Evolutionary conservation across 2,888 invertebrate species (phyloP).

Genomic region (Lacanobia oleracea): DNA sequence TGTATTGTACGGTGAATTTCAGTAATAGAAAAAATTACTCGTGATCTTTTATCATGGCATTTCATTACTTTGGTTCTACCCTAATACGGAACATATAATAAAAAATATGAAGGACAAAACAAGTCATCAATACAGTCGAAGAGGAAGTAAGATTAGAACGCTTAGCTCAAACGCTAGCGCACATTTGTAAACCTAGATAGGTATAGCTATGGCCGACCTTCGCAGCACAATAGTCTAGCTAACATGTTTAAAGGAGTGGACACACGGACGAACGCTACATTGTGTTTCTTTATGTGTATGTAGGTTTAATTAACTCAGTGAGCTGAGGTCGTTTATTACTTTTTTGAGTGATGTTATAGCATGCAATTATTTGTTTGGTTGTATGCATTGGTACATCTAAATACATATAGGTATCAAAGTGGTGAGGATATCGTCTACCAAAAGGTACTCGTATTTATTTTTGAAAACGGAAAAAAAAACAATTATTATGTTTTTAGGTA

Average conservation of each 20-base stretch:
- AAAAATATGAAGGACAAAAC: neutral
- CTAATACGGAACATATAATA: neutral
- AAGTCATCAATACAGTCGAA: conserved; percentile 30
- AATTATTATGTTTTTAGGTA: neutral
- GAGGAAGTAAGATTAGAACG: conserved; percentile 59
- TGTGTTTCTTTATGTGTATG: conserved; percentile 49
- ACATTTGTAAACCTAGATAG: conserved; percentile 69
- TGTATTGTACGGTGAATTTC: neutral
- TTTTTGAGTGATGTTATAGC: conserved; percentile 34
- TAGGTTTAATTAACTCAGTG: conserved; percentile 49
- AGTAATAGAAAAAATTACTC: neutral
- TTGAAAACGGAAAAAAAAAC: neutral
- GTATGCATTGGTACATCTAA: neutral
- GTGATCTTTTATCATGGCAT: neutral
- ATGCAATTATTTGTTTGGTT: conserved; percentile 15
- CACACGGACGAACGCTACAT: conserved; percentile 68
- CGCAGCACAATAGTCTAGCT: conserved; percentile 82
- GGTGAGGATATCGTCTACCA: neutral
- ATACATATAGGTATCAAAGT: neutral
- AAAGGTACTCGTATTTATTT: no score
- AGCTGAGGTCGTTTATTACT: conserved; percentile 21
- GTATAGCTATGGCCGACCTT: conserved; percentile 82
- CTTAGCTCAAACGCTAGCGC: conserved; percentile 59
- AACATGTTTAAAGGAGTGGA: conserved; percentile 78
- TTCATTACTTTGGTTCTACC: neutral